Base-by-base conservation (phyloP, 2,113 vertebrate genomes). In the Megaleporinus macrocephalus region DNA sequence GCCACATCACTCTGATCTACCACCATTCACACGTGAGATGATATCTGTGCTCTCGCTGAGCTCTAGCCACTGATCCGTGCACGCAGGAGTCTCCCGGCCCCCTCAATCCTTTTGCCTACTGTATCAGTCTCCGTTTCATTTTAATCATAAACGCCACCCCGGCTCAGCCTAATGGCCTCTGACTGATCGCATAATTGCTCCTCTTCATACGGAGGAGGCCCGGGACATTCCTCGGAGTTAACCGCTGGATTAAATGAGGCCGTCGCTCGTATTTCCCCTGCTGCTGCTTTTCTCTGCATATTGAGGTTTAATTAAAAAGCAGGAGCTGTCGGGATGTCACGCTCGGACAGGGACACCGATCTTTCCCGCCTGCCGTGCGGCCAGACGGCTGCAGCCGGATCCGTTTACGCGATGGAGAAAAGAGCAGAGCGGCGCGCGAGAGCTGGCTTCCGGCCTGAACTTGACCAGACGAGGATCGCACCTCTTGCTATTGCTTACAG, bases 351-450 rank as follows among this genome's bases (percentile, higher is more conserved):
- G 87, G 92, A 89, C 88, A 91, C 80, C 79, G 93, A 92, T 89
- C 92, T 91, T 89, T 91, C 90, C 89, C 89, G 84, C 89, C 85
- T 84, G 73, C 89, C 75, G 89, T 86, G 86, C 61, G 87, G 90
- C 89, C 91, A 90, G 89, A 89, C 84, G 90, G 85, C 51, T 7
- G 44, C 49, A 55, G 53, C 86, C 87, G 87, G 89, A 93, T 93
- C 90, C 81, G 87, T 92, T 93, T 93, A 93, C 90, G 84, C 87
- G 84, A 88, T 83, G n/a, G 86, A 93, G 89, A 92, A 92, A 89
- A 89, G 90, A 4, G 62, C 7, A 16, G 33, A 78, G 53, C 14
- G 33, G 84, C 83, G 87, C 88, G 92, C 90, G 88, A 86, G 80
- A 85, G 89, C 73, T 84, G 88, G 84, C 63, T 87, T 76, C 68